phyloP scores from a whole-genome alignment of 2,113 vertebrate species.

The Nymphicus hollandicus region DNA sequence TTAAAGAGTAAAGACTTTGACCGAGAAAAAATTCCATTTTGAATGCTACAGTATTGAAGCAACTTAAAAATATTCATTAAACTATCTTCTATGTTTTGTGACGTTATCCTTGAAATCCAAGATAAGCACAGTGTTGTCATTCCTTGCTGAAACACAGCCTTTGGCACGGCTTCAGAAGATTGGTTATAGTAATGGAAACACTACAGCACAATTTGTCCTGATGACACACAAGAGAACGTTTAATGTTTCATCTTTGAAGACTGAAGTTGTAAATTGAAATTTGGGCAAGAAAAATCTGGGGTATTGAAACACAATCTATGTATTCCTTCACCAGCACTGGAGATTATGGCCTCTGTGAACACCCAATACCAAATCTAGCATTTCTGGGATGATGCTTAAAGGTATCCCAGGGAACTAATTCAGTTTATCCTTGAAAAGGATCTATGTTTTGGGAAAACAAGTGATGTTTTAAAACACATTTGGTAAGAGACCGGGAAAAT shows the following conservation, averaged over 20 bases:
- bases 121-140: not conserved
- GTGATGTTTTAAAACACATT: not conserved
- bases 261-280: not conserved
- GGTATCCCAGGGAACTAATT: not conserved
- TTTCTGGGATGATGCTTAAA: not conserved
- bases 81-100: not conserved
- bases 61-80: not conserved
- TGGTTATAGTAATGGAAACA: not conserved
- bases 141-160: not conserved
- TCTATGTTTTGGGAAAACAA: not conserved
- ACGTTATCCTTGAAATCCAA: not conserved
- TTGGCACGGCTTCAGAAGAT: slow-evolving; percentile 17
- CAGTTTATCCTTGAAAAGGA: not conserved
- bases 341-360: not conserved
- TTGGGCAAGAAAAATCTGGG: not conserved
- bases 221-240: not conserved
- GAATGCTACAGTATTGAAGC: not conserved
- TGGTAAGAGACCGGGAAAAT: not conserved
- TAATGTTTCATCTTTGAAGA: not conserved
- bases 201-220: not conserved
- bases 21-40: not conserved
- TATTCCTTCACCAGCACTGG: not conserved
- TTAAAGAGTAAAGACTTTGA: not conserved
- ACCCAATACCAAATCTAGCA: fast-evolving
- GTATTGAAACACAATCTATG: not conserved